Base-by-base conservation (phyloP, 1,140 invertebrate genomes). In the Lordiphosa stackelbergi region DNA sequence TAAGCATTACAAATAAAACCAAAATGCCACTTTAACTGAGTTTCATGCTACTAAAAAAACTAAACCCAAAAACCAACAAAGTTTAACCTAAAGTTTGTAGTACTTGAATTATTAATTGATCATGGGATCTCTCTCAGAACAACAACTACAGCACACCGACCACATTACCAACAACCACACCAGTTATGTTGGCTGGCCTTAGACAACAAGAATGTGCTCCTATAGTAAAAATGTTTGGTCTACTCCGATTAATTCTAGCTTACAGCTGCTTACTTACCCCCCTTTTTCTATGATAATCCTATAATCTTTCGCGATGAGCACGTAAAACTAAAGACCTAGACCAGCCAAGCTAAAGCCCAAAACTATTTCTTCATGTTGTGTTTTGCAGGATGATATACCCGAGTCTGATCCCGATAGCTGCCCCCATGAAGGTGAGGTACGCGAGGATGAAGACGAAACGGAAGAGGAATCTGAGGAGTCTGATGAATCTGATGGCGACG, bases 161-260 rank as follows among this genome's bases (percentile, higher is more conserved):
- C 35, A 51, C 41, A 19, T 11, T 22, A 28, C 35, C 36, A 36
- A 51, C 60, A 56, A 53, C 12, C 56, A 65, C 53, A 66, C 64
- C 49, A 54, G 49, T 60, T 66, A 68, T 68, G 54, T 83, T 78
- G 28, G 77, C 83, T 85, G 83, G 83, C 83, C 83, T 85, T 85
- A 85, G 83, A 86, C 84, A 85, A 84, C 83, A 85, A 85, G 77
- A 86, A 79, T 75, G 78, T 78, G 58, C 73, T 83, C 78, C 52
- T 59, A 13, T 46, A 69, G 43, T 55, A 58, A 19, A 37, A 34
- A 31, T 36, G 22, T 56, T 45, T 46, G 34, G 12, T 38, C 43
- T 13, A 40, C 53, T 38, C 36, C 52, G 24, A 19, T 28, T 46
- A 46, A 46, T n/a, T n/a, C n/a, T 46, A 45, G 43, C 43, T 34